Conservation (phyloP, 2,113 vertebrate species). For the Pan paniscus region DNA sequence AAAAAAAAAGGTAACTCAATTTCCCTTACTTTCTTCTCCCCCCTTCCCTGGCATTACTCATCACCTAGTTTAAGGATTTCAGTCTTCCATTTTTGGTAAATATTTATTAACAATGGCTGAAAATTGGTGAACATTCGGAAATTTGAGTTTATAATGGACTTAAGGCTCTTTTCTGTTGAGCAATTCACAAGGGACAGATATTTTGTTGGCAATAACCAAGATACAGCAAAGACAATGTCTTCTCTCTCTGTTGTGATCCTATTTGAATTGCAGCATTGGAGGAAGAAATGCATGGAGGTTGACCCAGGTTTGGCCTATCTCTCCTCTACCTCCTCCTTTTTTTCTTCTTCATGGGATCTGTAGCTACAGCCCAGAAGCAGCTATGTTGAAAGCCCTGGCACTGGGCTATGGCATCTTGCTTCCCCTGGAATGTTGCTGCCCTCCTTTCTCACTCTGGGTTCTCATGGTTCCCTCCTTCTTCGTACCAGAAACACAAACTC, state of each 20-base stretch:
- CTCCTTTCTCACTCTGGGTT: neutral
- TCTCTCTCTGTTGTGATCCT: neutral
- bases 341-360: neutral
- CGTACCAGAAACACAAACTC: neutral
- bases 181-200: neutral
- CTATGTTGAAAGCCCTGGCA: neutral
- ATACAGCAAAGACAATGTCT: neutral
- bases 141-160: neutral
- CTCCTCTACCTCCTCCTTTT: accelerated
- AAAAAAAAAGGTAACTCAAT: neutral
- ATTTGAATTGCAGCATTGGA: neutral
- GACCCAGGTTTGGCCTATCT: neutral
- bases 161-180: neutral
- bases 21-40: neutral
- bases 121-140: neutral
- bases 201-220: neutral
- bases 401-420: neutral
- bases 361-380: neutral
- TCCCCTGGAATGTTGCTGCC: neutral
- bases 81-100: neutral
- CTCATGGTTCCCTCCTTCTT: neutral
- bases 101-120: neutral
- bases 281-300: neutral
- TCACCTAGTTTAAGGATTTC: neutral
- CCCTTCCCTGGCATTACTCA: neutral